phyloP scores from a whole-genome alignment of 92 coral and sea anemone genomes.

The Galaxea fascicularis region DNA sequence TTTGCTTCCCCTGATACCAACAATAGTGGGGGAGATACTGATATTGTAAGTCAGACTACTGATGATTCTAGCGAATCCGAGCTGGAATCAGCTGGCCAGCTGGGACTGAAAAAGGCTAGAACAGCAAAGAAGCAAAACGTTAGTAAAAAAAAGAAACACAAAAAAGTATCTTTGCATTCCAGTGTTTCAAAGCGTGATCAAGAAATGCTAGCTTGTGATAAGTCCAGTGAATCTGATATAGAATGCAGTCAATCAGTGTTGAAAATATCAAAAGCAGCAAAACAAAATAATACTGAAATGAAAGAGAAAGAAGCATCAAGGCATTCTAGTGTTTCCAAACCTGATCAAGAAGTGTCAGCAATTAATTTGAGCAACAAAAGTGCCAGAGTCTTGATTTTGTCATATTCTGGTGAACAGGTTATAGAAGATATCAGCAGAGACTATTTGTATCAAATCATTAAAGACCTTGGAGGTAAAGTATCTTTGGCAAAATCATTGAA shows the following conservation, averaged over 20 bases:
- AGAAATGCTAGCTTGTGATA: neutral
- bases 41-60: neutral
- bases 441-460: constrained; percentile 27
- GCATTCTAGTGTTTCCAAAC: constrained; percentile 3
- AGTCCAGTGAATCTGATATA: constrained; percentile 5
- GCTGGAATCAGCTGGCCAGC: neutral
- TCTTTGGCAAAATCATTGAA: constrained; percentile 13
- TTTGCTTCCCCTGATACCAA: neutral
- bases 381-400: constrained; percentile 8
- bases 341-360: constrained; percentile 30
- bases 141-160: neutral
- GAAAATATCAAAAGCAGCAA: neutral
- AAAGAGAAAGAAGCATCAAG: neutral
- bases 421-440: constrained; percentile 24
- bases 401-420: constrained; percentile 16
- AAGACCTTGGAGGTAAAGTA: constrained; percentile 35
- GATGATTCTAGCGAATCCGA: constrained; percentile 1
- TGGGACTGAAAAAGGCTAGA: neutral
- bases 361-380: constrained; percentile 20
- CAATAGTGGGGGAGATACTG: constrained; percentile 14
- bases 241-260: neutral
- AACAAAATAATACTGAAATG: neutral
- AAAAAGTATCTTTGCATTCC: neutral
- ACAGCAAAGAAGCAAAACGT: neutral
- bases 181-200: neutral